Percentiles rank a stretch among this genome's conserved stretches.
phyloP scores from a whole-genome alignment of 1,140 invertebrate genomes.

The Zaprionus nigranus region DNA sequence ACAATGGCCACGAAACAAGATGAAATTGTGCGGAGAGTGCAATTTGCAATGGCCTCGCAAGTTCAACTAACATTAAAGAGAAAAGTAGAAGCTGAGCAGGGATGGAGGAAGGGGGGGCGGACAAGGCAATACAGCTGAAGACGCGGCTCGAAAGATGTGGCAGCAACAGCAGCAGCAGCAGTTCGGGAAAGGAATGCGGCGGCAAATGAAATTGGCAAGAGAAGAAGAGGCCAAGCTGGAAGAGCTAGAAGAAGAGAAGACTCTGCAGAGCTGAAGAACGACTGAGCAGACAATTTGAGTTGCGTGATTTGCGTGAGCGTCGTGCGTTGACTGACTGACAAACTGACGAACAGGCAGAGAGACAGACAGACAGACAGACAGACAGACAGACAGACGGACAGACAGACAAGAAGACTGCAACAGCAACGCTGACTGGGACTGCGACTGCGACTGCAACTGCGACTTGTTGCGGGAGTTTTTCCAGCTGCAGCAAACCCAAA shows the following conservation, averaged over 20 bases:
- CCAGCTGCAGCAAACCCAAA: slow-evolving; percentile 42
- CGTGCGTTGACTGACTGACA: slow-evolving; percentile 70
- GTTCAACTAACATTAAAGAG: slow-evolving; percentile 76
- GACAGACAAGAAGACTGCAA: slow-evolving; percentile 40
- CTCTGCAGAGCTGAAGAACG: slow-evolving; percentile 4
- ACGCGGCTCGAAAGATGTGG: slow-evolving; percentile 41
- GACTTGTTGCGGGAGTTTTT: slow-evolving; percentile 61
- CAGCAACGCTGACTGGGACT: slow-evolving; percentile 9
- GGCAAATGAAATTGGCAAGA: slow-evolving; percentile 60
- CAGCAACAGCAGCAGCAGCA: slow-evolving; percentile 9
- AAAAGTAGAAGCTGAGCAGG: slow-evolving; percentile 33
- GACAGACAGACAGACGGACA: slow-evolving; percentile 34
- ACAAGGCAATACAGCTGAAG: slow-evolving; percentile 29
- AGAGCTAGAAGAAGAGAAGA: slow-evolving; percentile 2
- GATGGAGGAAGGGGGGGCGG: neutral
- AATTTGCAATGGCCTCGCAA: slow-evolving; percentile 76
- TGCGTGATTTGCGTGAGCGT: slow-evolving; percentile 84
- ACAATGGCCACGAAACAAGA: slow-evolving; percentile 32
- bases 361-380: slow-evolving; percentile 35
- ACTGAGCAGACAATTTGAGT: slow-evolving; percentile 64
- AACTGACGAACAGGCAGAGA: slow-evolving; percentile 53
- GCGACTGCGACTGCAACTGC: neutral
- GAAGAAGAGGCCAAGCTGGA: slow-evolving; percentile 12
- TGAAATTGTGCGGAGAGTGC: slow-evolving; percentile 61
- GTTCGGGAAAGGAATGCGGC: slow-evolving; percentile 57